Base-by-base conservation (phyloP, 2,888 invertebrate genomes). In the Cephus spinipes region DNA sequence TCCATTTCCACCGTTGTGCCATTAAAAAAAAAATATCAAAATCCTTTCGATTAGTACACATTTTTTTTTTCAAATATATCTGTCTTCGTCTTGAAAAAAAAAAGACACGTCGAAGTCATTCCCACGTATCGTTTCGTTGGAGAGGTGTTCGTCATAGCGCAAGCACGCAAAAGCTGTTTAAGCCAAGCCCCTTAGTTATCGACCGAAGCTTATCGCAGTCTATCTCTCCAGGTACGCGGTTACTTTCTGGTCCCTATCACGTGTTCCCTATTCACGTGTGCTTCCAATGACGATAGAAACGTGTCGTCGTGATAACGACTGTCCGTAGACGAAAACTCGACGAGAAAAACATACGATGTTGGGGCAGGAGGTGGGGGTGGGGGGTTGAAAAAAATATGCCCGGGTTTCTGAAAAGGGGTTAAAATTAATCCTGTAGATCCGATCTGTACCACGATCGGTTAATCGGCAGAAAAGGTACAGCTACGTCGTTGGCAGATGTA, bases 161-260 rank as follows among this genome's bases (percentile, higher is more conserved):
- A 40, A 68, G 68, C 40, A 71, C 75, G 75, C 69, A 71, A 71
- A 71, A 75, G 74, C 79, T 80, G 79, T 78, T 81, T 78, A 76
- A 74, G 81, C 77, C 84, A 79, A 84, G 81, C 83, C 81, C 81
- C 80, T 81, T 69, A 80, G 76, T 80, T 84, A 84, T 84, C 84
- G 84, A 84, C 78, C 83, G 73, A 71, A 69, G 81, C 83, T 82
- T 84, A 84, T 84, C 84, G 78, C 9, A 55, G 79, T 80, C 82
- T 84, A 84, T 84, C 84, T 80, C 79, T 79, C 76, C 73, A 75
- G 79, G 80, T 74, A 55, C 55, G 23, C 55, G 9, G 55, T 55
- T 55, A 55, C 23, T 55, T 55, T 55, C 55, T 55, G 55, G 55
- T 55, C 23, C 55, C 55, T 23, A 55, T 55, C 55, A 55, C 23